Evolutionary conservation across 2,113 vertebrate genomes (phyloP).

Genomic region (Eurystomus gularis): DNA sequence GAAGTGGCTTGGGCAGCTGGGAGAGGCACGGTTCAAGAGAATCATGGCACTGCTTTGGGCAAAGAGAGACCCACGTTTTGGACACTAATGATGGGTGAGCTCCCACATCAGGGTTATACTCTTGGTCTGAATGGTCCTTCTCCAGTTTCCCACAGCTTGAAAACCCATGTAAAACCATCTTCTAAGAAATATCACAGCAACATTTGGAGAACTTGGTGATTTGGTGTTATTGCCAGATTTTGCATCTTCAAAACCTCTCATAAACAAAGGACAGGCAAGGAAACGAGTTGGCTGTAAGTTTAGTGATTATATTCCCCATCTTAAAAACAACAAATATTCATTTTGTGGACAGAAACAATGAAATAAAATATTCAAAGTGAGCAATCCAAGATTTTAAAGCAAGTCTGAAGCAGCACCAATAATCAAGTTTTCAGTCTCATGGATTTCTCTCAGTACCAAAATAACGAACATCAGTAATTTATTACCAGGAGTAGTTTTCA

Average conservation of each 20-base stretch:
- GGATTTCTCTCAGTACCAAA: not conserved
- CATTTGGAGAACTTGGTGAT: not conserved
- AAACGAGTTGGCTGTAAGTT: not conserved
- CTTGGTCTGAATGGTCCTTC: not conserved
- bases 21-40: not conserved
- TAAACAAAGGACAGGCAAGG: not conserved
- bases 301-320: not conserved
- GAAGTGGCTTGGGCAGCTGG: not conserved
- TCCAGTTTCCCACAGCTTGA: not conserved
- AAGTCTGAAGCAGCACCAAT: not conserved
- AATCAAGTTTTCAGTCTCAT: not conserved
- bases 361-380: not conserved
- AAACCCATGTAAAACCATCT: not conserved
- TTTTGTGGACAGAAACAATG: not conserved
- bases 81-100: not conserved
- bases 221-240: not conserved
- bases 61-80: fast-evolving
- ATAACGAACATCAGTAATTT: not conserved
- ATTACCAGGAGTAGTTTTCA: not conserved
- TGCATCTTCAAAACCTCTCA: not conserved
- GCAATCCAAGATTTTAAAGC: not conserved
- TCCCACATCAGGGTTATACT: not conserved
- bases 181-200: not conserved
- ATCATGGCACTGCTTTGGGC: not conserved
- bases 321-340: not conserved